Evolutionary conservation across 2,888 invertebrate species (phyloP).

Genomic region (Melipona beecheii): DNA sequence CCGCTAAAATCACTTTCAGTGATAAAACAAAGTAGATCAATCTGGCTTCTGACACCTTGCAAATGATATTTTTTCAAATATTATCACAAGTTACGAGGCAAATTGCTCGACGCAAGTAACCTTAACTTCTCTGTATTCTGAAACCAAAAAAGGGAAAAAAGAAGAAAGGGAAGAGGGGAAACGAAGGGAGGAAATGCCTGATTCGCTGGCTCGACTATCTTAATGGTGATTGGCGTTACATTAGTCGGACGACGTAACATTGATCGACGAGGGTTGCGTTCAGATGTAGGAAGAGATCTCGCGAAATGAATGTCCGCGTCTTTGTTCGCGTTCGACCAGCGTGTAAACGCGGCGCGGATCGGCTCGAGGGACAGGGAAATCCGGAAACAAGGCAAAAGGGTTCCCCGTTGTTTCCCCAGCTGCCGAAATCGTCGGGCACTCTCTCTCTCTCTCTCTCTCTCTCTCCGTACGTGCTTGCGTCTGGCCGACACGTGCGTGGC

Average conservation of each 20-base stretch:
- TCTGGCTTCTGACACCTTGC: too few relatives aligned
- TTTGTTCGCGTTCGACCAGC: slow-evolving; percentile 60
- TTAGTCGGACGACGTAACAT: neutral
- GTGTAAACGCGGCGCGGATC: slow-evolving; percentile 50
- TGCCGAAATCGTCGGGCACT: slow-evolving; percentile 32
- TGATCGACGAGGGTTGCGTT: slow-evolving; percentile 1
- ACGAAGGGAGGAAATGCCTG: neutral
- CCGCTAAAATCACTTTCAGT: too few relatives aligned
- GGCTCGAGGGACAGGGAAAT: slow-evolving; percentile 26
- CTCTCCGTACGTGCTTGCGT: slow-evolving; percentile 10
- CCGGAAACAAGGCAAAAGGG: slow-evolving; percentile 43
- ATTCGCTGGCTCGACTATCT: neutral
- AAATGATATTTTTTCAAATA: neutral
- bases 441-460: neutral
- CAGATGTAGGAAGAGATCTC: slow-evolving; percentile 47
- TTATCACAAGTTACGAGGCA: neutral
- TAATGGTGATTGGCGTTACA: neutral
- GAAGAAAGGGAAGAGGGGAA: neutral
- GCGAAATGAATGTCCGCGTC: slow-evolving; percentile 44
- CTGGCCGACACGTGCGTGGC: slow-evolving; percentile 39
- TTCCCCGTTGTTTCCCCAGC: slow-evolving; percentile 39
- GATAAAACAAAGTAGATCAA: too few relatives aligned
- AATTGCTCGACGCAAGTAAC: neutral
- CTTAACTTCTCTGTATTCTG: neutral
- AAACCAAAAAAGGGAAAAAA: neutral